phyloP scores from a whole-genome alignment of 2,113 vertebrate species.

The Peucedramus taeniatus region DNA sequence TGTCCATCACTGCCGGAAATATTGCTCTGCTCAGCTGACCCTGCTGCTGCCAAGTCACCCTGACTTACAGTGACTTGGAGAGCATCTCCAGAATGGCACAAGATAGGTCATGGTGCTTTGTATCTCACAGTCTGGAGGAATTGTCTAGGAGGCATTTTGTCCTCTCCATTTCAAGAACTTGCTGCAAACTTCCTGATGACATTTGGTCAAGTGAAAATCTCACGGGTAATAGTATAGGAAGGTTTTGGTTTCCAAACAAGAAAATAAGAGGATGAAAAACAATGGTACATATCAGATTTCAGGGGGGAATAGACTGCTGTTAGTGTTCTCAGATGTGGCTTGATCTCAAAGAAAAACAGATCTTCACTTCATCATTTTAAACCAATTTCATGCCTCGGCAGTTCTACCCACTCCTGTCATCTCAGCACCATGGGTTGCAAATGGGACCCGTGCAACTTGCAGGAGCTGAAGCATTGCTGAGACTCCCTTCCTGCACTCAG shows the following conservation, averaged over 20 bases:
- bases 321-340: slow-evolving; percentile 55
- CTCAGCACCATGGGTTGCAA: slow-evolving; percentile 18
- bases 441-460: background rate
- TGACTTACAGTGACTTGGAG: accelerated
- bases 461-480: background rate
- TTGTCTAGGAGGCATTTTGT: background rate
- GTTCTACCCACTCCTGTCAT: slow-evolving; percentile 49
- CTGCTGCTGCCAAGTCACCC: background rate
- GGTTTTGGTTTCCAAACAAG: background rate
- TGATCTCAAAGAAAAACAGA: slow-evolving; percentile 63
- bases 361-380: slow-evolving; percentile 71
- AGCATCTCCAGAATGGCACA: background rate
- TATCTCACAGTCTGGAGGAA: background rate
- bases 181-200: background rate
- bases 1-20: background rate
- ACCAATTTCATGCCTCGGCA: slow-evolving; percentile 73
- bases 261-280: slow-evolving; percentile 38
- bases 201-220: background rate
- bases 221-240: background rate
- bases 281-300: slow-evolving; percentile 31
- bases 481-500: background rate
- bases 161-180: background rate
- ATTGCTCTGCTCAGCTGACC: accelerated
- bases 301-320: slow-evolving; percentile 35
- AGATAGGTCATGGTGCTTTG: background rate